phyloP scores from a whole-genome alignment of 2,113 vertebrate species.

The Tetrax tetrax region DNA sequence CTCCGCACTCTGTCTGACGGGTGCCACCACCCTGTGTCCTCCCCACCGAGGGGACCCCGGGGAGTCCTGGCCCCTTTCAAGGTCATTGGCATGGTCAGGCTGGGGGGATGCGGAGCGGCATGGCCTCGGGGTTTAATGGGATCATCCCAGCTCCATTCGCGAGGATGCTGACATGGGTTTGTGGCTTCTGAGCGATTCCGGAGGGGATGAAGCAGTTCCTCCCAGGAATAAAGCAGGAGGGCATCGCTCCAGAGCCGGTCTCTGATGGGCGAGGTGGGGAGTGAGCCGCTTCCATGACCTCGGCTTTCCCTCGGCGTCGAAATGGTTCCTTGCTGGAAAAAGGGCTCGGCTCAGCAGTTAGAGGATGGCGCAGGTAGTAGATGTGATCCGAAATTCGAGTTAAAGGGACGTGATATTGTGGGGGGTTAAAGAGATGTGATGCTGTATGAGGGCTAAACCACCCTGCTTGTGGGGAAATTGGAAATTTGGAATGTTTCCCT shows the following conservation, averaged over 20 bases:
- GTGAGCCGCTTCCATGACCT: background rate
- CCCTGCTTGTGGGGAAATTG: accelerated
- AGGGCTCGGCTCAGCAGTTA: accelerated
- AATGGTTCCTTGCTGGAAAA: background rate
- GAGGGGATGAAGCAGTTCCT: background rate
- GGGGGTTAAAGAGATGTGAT: background rate
- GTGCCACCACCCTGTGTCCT: background rate
- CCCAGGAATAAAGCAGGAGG: accelerated
- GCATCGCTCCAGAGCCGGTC: accelerated
- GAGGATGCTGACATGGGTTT: background rate
- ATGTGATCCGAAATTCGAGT: background rate
- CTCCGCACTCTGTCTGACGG: background rate
- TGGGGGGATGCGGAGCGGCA: background rate
- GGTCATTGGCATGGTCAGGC: background rate
- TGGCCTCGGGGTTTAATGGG: accelerated
- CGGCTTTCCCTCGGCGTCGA: accelerated
- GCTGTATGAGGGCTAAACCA: background rate
- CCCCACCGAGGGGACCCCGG: background rate
- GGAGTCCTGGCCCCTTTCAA: background rate
- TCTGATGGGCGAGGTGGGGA: accelerated
- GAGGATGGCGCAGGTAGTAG: accelerated
- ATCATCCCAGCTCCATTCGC: background rate
- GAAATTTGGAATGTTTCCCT: background rate
- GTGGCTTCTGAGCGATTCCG: background rate
- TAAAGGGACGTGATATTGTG: accelerated